These are phyloP conservation scores for Orthosia gothica DNA, from an alignment of 2,888 invertebrate species.

Conservation along the genomic window DNA sequence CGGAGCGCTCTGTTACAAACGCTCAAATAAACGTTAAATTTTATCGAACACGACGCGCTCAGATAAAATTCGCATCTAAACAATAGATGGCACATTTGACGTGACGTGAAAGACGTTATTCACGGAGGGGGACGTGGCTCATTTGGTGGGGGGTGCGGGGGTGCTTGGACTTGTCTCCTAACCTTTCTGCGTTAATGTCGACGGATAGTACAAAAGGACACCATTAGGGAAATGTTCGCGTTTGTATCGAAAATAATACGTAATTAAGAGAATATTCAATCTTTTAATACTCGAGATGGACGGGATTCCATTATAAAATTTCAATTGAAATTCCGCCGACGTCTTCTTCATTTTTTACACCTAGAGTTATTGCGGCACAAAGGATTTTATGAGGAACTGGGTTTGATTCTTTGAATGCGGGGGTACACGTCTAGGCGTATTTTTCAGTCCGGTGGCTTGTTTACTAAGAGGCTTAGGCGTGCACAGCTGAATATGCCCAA, in stretches of 20 bases:
- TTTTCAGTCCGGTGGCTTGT: slow-evolving; percentile 33
- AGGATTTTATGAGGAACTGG: slow-evolving; percentile 21
- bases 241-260: slow-evolving; percentile 65
- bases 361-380: slow-evolving; percentile 46
- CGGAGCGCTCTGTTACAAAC: slow-evolving; percentile 57
- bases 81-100: slow-evolving; percentile 68
- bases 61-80: slow-evolving; percentile 71
- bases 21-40: slow-evolving; percentile 69
- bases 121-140: slow-evolving; percentile 27
- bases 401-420: slow-evolving; percentile 20
- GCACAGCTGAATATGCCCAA: slow-evolving; percentile 36
- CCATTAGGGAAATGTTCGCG: slow-evolving; percentile 56
- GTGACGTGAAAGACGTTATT: slow-evolving; percentile 68
- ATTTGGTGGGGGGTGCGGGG: slow-evolving; percentile 9
- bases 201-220: slow-evolving; percentile 58
- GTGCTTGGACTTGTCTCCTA: slow-evolving; percentile 53
- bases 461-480: slow-evolving; percentile 11
- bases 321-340: slow-evolving; percentile 55
- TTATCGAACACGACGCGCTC: slow-evolving; percentile 68
- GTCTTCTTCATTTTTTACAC: slow-evolving; percentile 28
- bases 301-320: slow-evolving; percentile 54
- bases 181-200: slow-evolving; percentile 63
- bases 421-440: slow-evolving; percentile 2
- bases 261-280: slow-evolving; percentile 61
- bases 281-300: slow-evolving; percentile 52